Percentiles rank a stretch among this genome's conserved stretches.
These are phyloP conservation scores for Octodonta nipae DNA, from an alignment of 2,888 invertebrate species.

Conservation along the genomic window DNA sequence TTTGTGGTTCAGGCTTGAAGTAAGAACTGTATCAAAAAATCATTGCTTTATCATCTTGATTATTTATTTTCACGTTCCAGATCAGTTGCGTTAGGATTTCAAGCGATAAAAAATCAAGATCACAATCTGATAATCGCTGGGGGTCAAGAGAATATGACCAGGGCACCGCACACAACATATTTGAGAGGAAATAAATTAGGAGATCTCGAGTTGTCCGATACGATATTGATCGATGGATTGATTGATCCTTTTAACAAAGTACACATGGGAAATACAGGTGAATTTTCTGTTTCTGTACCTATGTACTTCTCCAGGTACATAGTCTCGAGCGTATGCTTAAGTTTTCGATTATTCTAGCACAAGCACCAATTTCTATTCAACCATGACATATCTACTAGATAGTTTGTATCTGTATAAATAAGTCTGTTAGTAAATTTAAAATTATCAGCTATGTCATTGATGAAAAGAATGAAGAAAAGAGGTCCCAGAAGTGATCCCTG, in stretches of 20 bases:
- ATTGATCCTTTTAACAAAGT: conserved; percentile 56
- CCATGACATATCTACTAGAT: no score
- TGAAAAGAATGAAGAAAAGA: no score
- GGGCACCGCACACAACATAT: conserved; percentile 53
- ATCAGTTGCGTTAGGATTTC: conserved; percentile 51
- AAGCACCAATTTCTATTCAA: no score
- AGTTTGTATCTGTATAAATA: no score
- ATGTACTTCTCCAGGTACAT: no score
- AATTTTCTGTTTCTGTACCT: neutral
- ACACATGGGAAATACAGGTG: conserved; percentile 71
- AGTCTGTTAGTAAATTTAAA: no score
- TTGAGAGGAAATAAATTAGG: conserved; percentile 59
- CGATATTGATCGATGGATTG: conserved; percentile 55
- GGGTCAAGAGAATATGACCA: conserved; percentile 74
- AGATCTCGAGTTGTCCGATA: conserved; percentile 46
- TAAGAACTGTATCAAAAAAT: conserved; percentile 28
- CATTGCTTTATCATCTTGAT: no score
- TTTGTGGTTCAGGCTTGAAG: conserved; percentile 75
- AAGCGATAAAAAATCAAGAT: conserved; percentile 54
- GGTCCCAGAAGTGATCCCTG: no score
- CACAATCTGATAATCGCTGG: conserved; percentile 57
- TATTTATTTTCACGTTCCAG: conserved; percentile 28
- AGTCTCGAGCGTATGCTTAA: no score
- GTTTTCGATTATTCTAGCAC: no score
- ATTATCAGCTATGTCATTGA: no score